Conservation (phyloP, 1,140 invertebrate species). For the Semibalanus balanoides region DNA sequence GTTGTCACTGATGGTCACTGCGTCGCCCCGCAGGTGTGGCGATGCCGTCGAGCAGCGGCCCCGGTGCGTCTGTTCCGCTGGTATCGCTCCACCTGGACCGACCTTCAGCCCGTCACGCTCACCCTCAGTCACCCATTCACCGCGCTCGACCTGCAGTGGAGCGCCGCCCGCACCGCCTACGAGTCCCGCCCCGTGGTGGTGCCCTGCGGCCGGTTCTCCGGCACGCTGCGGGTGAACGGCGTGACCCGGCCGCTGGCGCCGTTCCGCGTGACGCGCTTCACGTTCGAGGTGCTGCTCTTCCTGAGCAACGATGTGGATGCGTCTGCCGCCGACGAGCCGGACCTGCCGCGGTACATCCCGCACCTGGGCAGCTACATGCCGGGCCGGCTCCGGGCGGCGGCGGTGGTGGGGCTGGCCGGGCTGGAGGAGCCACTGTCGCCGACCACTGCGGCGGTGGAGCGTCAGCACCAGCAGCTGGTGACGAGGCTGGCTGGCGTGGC, state of each 20-base stretch:
- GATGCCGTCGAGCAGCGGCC: background rate
- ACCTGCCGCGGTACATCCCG: background rate
- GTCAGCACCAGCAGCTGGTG: background rate
- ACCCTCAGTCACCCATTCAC: background rate
- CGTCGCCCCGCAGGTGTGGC: background rate
- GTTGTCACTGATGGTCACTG: no score
- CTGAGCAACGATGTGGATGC: background rate
- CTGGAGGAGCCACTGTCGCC: no score
- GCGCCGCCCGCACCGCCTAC: background rate
- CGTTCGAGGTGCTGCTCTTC: background rate
- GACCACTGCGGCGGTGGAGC: background rate
- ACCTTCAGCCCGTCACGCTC: background rate
- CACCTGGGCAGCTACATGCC: no score
- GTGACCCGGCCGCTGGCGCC: background rate
- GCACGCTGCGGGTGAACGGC: background rate
- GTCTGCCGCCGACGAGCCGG: background rate
- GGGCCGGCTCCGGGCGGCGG: no score
- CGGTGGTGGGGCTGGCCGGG: background rate
- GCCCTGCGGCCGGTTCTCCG: background rate
- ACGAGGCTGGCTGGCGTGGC: background rate
- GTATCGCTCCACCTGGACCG: background rate
- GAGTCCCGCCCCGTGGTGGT: background rate
- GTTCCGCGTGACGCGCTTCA: background rate
- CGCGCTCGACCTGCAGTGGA: background rate
- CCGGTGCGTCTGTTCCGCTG: background rate